Evolutionary conservation across 2,888 invertebrate species (phyloP), one percentile per base, ranked within the genome.

Genomic region (Amiota minor): DNA sequence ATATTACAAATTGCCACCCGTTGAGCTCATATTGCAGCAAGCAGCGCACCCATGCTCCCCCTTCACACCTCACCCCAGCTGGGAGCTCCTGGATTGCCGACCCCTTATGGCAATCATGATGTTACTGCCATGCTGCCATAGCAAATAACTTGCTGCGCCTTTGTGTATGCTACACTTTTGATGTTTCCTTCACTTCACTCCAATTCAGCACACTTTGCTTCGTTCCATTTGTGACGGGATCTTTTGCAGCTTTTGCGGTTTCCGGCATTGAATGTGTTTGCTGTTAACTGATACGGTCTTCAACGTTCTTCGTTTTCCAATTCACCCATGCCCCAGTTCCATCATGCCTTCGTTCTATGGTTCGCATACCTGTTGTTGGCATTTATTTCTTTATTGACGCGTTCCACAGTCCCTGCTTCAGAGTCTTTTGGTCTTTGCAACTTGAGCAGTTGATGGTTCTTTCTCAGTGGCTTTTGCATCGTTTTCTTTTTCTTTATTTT

Each of bases 1-100:
- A 79, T 81, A 79, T 74, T 75, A 65, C 72, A 68, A 78, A 78
- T 70, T 74, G 75, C 74, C 80, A 76, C 64, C 72, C 72, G 71
- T 68, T 75, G 76, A 70, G 72, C 50, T 20, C 46, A 20, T 35
- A 35, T 35, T 35, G 35, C 35, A 35, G 35, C 35, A 35, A 35
- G 35, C 35, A 35, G 35, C 6, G 35, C 35, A n/a, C 35, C 23
- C 45, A 65, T 10, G 47, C 49, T 47, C 8, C 16, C 2, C 16
- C 50, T 45, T 23, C 45, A 11, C 59, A 18, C 20, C 20, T 11
- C n/a, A 59, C 20, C 59, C 11, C 10, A 59, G 11, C 14, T 16
- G n/a, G n/a, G 16, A 53, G 45, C 35, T 14, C 62, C 62, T 12
- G 62, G n/a, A 45, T n/a, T 14, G 35, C 62, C 20, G 62, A 20